Base-by-base conservation (phyloP, 2,113 vertebrate species). In the Syngnathus typhle region DNA sequence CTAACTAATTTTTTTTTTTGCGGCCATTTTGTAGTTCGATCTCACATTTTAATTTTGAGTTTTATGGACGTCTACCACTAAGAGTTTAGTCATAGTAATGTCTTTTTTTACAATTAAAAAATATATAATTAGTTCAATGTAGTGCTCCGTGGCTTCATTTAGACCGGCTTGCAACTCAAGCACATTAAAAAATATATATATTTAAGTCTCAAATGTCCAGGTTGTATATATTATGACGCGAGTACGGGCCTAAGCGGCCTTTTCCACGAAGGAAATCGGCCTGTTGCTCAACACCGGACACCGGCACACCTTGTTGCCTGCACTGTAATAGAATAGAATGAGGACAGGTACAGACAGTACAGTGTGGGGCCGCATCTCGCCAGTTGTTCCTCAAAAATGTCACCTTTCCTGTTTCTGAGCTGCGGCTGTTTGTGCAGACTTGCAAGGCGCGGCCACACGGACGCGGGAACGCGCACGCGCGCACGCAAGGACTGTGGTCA, bases 381-480 rank as follows among this genome's bases (percentile, higher is more conserved):
- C 80, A 80, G 87, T 90, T 88, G 90, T 90, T 90, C 87, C 81
- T 89, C 78, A 91, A 86, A 92, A 92, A 92, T 92, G 91, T 91
- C 89, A 92, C 91, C 88, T 92, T 92, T 92, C 91, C 91, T 91
- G 91, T 92, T 92, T 91, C 85, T 75, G 82, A 72, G 76, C 85
- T 77, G 83, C 39, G 60, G 77, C 81, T 87, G 86, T 92, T 89
- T 90, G 89, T 88, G 90, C 87, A 89, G 89, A 87, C 86, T 88
- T 87, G 87, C 88, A 88, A 90, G 89, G 90, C 82, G 90, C 87
- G 89, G 90, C 84, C 83, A 19, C 62, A 67, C 72, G 65, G 68
- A 56, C 70, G 27, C 27, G 27, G 27, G 27, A 32, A 69, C 74
- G 41, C 71, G 61, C 64, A 64, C 75, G 37, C 52, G 9, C 60